Conservation (phyloP, 2,888 invertebrate genomes). For the Eilema depressum region DNA sequence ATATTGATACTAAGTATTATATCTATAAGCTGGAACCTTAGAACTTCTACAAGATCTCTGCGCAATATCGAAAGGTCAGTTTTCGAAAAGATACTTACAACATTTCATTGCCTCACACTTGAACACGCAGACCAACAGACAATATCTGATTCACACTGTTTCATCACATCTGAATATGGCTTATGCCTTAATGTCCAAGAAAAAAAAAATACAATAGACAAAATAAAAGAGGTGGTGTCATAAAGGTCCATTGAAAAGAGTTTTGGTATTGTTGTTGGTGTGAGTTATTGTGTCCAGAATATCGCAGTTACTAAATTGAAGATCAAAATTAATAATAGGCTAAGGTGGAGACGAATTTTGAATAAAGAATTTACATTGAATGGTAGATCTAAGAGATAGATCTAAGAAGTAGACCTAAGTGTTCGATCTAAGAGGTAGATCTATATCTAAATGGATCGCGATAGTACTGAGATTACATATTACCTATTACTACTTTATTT, state of each 20-base stretch:
- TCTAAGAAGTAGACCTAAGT: neutral
- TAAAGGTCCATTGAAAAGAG: constrained; percentile 5
- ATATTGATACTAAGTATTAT: neutral
- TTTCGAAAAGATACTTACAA: constrained; percentile 45
- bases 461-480: neutral
- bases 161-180: constrained; percentile 50
- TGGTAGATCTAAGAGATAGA: neutral
- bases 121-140: constrained; percentile 23
- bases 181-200: constrained; percentile 21
- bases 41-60: constrained; percentile 16
- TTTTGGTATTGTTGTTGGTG: neutral
- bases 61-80: constrained; percentile 48
- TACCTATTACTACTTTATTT: neutral
- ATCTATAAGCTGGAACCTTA: constrained; percentile 1
- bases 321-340: neutral
- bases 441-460: too few relatives aligned
- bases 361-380: neutral
- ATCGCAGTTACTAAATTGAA: neutral
- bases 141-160: constrained; percentile 46
- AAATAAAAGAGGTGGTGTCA: constrained; percentile 6
- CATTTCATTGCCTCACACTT: constrained; percentile 43
- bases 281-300: neutral
- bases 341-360: neutral
- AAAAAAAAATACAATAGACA: constrained; percentile 19
- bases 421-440: neutral